Evolutionary conservation across 2,797 vertebrate species (phyloP), one percentile per base, ranked within the genome.

Genomic region (Anguilla anguilla): DNA sequence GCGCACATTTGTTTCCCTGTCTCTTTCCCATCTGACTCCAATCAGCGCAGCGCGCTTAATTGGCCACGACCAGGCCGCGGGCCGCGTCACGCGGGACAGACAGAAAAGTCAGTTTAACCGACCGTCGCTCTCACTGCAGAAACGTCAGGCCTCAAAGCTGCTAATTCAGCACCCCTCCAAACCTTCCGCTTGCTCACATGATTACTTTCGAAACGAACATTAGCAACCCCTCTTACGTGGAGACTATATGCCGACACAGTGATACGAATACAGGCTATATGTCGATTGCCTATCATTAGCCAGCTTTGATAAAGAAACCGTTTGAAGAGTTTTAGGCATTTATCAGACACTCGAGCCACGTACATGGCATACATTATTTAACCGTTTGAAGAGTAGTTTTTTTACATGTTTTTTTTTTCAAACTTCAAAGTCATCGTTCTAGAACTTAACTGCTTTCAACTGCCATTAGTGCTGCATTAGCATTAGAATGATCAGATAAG

Each of bases 11-110:
- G 72, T 3, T 82, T 9, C 64, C 83, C 17, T 79, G 74, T 46
- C 46, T 11, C 0, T 35, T 1, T 9, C 64, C 67, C 87, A 84
- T 39, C 82, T 87, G 87, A 84, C 64, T 84, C 81, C 51, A 87
- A 87, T 87, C 57, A 87, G 2, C 35, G 25, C 49, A 22, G 4
- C 57, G 3, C 11, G 43, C 0, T 84, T 87, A 84, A 84, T 28
- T 84, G 61, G 64, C 53, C 39, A 19, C 82, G 9, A 31, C 13
- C 19, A 17, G 64, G 19, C 79, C 61, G 9, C 22, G 46, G 4
- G 43, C 84, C 81, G 51, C 43, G 57, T 61, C 39, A 43, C 39
- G 39, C 39, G 39, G 39, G 59, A 51, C 39, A 19, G 79, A 82
- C 6, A 15, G 13, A 39, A 77, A n/a, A n/a, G 5, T 39, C 15